Percentiles rank a stretch among this genome's conserved stretches.
Conservation (phyloP, 53 echinoderm and acorn worm species). For the Actinopyga echinites region DNA sequence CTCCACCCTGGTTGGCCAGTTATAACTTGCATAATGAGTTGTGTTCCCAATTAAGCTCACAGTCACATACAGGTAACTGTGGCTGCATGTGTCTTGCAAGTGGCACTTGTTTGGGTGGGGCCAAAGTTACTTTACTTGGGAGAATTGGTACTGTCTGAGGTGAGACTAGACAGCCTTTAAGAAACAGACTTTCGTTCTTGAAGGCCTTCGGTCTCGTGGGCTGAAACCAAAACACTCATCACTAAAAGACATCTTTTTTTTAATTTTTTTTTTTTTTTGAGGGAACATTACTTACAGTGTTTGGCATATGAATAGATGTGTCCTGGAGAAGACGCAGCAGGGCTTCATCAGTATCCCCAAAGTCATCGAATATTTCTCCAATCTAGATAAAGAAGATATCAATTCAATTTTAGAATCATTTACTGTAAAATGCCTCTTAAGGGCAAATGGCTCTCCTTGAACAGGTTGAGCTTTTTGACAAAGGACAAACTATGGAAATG, state of each 20-base stretch:
- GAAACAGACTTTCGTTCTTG: neutral
- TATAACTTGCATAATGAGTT: too few relatives aligned
- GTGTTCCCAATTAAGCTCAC: too few relatives aligned
- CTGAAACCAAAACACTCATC: neutral
- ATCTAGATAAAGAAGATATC: neutral
- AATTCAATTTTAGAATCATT: neutral
- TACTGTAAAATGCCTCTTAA: too few relatives aligned
- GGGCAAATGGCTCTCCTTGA: too few relatives aligned
- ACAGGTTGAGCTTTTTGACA: too few relatives aligned
- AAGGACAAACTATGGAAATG: too few relatives aligned
- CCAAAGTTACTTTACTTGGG: too few relatives aligned
- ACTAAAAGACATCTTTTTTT: neutral
- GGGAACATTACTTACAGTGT: neutral
- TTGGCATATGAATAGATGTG: constrained; percentile 14
- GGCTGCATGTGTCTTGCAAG: too few relatives aligned
- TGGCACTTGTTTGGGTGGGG: neutral
- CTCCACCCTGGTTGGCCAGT: too few relatives aligned
- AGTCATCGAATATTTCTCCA: neutral
- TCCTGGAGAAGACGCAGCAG: constrained; percentile 35
- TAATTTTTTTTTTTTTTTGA: neutral
- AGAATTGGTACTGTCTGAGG: too few relatives aligned
- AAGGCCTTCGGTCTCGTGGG: too few relatives aligned
- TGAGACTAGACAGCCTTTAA: neutral
- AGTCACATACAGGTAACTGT: too few relatives aligned
- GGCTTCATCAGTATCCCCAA: constrained; percentile 10